phyloP scores from a whole-genome alignment of 2,888 invertebrate genomes.

The Calameuta pallipes region DNA sequence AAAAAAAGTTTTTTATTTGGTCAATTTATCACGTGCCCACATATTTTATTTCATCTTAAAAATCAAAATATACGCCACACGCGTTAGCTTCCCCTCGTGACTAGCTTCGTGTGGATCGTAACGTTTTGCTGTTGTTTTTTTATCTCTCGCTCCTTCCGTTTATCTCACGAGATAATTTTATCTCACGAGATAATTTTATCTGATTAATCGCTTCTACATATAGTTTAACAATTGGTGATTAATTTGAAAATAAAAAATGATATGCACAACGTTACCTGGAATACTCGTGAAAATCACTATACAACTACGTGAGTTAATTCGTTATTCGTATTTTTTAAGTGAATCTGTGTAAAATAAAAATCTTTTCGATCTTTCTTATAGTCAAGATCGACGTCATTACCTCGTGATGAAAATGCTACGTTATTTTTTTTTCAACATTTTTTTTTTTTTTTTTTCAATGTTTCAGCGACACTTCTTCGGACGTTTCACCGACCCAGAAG shows the following conservation, averaged over 20 bases:
- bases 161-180: too few species aligned
- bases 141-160: background rate
- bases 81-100: constrained; percentile 15
- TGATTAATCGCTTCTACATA: too few species aligned
- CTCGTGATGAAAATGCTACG: too few species aligned
- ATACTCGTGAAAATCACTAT: background rate
- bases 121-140: background rate
- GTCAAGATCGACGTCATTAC: background rate
- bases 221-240: background rate
- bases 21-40: constrained; percentile 9
- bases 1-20: constrained; percentile 4
- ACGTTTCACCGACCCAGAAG: constrained; percentile 13
- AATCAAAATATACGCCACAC: constrained; percentile 24
- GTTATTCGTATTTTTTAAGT: background rate
- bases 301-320: background rate
- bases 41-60: constrained; percentile 22
- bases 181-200: too few species aligned
- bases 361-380: background rate
- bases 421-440: background rate
- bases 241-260: background rate
- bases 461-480: background rate
- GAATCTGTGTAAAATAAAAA: background rate
- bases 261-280: background rate
- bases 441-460: constrained; percentile 9
- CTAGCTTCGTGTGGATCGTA: constrained; percentile 20